Conservation (phyloP, 2,113 vertebrate genomes). For the Nanorana parkeri region DNA sequence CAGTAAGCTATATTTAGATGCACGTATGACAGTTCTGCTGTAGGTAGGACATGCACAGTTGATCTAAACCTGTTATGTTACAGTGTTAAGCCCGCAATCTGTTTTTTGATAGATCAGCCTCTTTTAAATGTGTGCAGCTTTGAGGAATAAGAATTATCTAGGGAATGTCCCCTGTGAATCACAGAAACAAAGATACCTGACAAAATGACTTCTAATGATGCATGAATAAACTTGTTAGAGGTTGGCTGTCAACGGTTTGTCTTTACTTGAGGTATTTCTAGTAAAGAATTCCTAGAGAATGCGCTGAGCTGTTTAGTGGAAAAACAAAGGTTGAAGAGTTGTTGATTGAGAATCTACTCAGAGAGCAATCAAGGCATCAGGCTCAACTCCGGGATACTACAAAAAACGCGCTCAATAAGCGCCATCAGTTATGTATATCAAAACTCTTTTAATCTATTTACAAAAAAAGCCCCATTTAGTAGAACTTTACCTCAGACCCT, state of each 20-base stretch:
- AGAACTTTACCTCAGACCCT: too few species aligned
- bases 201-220: constrained; percentile 29
- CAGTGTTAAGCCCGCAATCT: background rate
- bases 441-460: too few species aligned
- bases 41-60: too few species aligned
- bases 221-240: constrained; percentile 22
- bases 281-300: background rate
- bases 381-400: too few species aligned
- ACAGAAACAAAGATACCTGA: background rate
- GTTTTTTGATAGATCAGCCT: background rate
- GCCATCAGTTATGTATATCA: too few species aligned
- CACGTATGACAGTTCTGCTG: too few species aligned
- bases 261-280: constrained; percentile 22
- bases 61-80: background rate
- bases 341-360: background rate
- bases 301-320: background rate
- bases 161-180: constrained; percentile 23
- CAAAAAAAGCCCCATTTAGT: too few species aligned
- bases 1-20: too few species aligned
- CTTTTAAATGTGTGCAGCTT: constrained; percentile 19
- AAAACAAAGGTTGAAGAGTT: background rate
- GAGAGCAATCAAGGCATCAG: too few species aligned
- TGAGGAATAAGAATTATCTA: constrained; percentile 15
- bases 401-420: too few species aligned
- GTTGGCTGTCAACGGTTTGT: constrained; percentile 24